Base-by-base conservation (phyloP, 2,797 vertebrate species). In the Acropternis orthonyx region DNA sequence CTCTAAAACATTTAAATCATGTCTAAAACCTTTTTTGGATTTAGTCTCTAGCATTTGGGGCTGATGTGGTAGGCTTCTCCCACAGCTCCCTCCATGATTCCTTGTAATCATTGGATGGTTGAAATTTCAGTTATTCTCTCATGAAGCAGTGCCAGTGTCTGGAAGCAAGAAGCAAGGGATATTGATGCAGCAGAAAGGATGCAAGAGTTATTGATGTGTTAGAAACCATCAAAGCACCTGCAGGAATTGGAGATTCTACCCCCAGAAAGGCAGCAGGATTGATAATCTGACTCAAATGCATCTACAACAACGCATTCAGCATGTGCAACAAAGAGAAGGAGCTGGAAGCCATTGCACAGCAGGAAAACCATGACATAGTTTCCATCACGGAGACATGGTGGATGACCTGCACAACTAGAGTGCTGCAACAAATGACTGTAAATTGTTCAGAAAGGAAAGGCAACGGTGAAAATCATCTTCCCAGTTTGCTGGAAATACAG, bases 261-360 rank as follows among this genome's bases (percentile, higher is more conserved):
- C 39, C 18, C 30, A 48, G 32, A 74, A 74, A 61, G 22, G 26
- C 22, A 36, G 62, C 41, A 68, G 26, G 34, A 54, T 7, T 67
- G 34, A 30, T 41, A 61, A 46, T 1, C 14, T 9, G 54, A 41
- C 7, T 36, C 30, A 68, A 32, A 6, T 0, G 0, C 12, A 27
- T 46, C 46, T 41, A 39, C 46, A 59, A 6, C 9, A 39, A 7
- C 32, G 30, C 54, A 32, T 14, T 34, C 30, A 68, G 30, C 8
- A 61, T 5, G 14, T 15, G 8, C 26, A 30, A 59, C 14, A 74
- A 59, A 59, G 21, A 36, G 0, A 0, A 48, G 30, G 7, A 54
- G 15, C 18, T 68, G 34, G 41, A 54, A 41, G 27, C 26, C 10
- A 26, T 11, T 54, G 39, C 34, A 32, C 8, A 48, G 34, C 48